Conservation (phyloP, 1,140 invertebrate species). For the Episyrphus balteatus region DNA sequence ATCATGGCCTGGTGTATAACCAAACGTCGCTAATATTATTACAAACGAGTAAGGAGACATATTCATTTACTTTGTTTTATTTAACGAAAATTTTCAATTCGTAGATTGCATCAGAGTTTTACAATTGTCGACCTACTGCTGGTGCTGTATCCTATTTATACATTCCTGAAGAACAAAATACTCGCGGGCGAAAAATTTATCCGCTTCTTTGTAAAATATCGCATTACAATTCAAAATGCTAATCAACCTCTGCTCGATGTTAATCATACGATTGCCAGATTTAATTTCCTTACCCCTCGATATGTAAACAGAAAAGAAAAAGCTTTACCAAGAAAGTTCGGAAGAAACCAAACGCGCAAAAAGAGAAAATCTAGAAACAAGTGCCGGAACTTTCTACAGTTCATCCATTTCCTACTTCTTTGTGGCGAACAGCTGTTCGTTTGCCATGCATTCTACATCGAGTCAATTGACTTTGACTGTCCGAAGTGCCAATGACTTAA, state of each 20-base stretch:
- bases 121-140: no score
- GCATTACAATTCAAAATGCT: constrained; percentile 84
- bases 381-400: constrained; percentile 94
- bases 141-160: no score
- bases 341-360: constrained; percentile 82
- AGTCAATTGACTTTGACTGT: no score
- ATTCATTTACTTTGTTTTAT: no score
- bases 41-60: no score
- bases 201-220: constrained; percentile 84
- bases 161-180: constrained; percentile 87
- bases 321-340: constrained; percentile 80
- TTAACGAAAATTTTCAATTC: no score
- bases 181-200: constrained; percentile 79
- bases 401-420: constrained; percentile 90
- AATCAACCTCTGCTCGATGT: no score
- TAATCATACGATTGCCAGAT: constrained; percentile 92
- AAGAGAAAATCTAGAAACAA: constrained; percentile 74
- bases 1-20: no score
- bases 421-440: constrained; percentile 95
- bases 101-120: no score
- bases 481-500: no score
- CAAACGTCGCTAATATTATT: no score
- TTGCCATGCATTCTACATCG: no score
- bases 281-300: constrained; percentile 91
- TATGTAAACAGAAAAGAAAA: constrained; percentile 94